Evolutionary conservation across 2,888 invertebrate species (phyloP).

Genomic region (Resseliella maxima): DNA sequence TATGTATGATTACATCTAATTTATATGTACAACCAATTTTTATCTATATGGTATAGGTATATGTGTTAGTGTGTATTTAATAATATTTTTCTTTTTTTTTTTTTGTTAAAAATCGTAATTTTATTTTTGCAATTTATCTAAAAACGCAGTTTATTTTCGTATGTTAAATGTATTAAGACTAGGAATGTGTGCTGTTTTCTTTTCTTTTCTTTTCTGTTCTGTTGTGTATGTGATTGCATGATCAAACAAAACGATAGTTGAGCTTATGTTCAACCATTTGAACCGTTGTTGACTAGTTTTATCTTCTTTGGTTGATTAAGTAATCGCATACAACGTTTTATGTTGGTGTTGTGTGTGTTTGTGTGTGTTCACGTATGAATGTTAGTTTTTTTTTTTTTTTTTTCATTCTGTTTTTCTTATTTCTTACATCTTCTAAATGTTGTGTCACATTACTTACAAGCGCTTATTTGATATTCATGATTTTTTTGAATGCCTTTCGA

Average conservation of each 20-base stretch:
- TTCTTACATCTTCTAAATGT: too few relatives aligned
- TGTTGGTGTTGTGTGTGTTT: not conserved
- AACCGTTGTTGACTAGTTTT: not conserved
- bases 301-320: not conserved
- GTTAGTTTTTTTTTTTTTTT: not conserved
- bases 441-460: not conserved
- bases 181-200: not conserved
- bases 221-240: too few relatives aligned
- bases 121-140: constrained; percentile 29
- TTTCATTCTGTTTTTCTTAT: not conserved
- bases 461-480: constrained; percentile 73
- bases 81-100: not conserved
- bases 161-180: not conserved
- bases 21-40: constrained; percentile 4
- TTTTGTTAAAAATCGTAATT: not conserved
- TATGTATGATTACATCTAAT: not conserved
- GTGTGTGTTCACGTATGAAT: too few relatives aligned
- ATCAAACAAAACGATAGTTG: not conserved
- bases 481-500: constrained; percentile 96
- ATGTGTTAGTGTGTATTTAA: too few relatives aligned
- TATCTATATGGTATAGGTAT: not conserved
- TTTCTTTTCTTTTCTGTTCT: too few relatives aligned
- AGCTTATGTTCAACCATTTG: not conserved
- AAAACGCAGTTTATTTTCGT: constrained; percentile 5
- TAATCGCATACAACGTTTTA: not conserved